Conservation (phyloP, 1,140 invertebrate genomes). For the Orius insidiosus region DNA sequence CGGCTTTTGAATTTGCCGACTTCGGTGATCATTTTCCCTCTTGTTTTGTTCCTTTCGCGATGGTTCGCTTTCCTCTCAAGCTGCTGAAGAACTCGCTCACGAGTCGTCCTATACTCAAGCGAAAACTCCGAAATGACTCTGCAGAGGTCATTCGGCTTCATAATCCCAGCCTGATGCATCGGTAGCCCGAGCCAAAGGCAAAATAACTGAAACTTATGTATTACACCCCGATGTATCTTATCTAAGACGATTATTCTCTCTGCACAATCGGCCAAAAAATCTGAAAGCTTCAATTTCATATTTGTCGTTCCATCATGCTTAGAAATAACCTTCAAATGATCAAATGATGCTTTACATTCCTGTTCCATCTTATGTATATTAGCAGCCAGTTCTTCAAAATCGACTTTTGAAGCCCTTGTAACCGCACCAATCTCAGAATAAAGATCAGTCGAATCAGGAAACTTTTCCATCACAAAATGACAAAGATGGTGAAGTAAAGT, state of each 20-base stretch:
- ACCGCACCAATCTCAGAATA: constrained; percentile 90
- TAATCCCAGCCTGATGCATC: constrained; percentile 59
- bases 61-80: constrained; percentile 90
- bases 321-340: constrained; percentile 86
- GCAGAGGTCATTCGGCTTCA: constrained; percentile 81
- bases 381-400: constrained; percentile 72
- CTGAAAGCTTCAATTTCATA: constrained; percentile 81
- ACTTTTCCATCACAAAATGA: constrained; percentile 93
- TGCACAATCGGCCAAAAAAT: constrained; percentile 90
- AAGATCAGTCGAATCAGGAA: constrained; percentile 83
- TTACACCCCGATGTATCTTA: constrained; percentile 76
- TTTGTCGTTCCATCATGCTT: constrained; percentile 83
- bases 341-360: constrained; percentile 95
- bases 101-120: constrained; percentile 90
- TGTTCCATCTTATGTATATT: constrained; percentile 79
- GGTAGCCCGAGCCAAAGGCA: constrained; percentile 77
- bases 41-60: constrained; percentile 86
- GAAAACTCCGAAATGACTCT: constrained; percentile 96
- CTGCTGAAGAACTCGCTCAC: constrained; percentile 90
- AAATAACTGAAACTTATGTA: constrained; percentile 88
- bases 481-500: constrained; percentile 93
- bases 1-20: constrained; percentile 56
- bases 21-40: constrained; percentile 96
- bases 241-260: constrained; percentile 89
- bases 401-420: constrained; percentile 81